A percentile compares a stretch with the other conserved stretches of the same genome.
phyloP scores from a whole-genome alignment of 1,140 invertebrate species.

The Colletes gigas region DNA sequence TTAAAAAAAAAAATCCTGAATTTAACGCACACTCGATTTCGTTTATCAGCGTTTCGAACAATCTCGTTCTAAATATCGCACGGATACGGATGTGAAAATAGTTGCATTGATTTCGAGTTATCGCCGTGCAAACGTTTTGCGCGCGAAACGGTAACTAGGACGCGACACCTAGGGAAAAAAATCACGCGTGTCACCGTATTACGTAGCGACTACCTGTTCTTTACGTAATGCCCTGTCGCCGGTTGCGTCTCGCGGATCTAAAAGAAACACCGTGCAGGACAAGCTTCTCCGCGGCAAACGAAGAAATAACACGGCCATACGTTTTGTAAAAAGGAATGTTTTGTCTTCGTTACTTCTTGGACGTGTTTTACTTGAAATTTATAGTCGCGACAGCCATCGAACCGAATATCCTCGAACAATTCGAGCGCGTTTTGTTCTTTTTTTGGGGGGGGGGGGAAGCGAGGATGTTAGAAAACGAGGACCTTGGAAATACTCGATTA shows the following conservation, averaged over 20 bases:
- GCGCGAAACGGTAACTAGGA: constrained; percentile 12
- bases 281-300: background rate
- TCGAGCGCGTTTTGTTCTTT: too few relatives aligned
- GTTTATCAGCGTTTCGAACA: too few relatives aligned
- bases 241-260: background rate
- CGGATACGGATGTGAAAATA: too few relatives aligned
- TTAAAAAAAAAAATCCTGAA: too few relatives aligned
- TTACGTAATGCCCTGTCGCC: constrained; percentile 29
- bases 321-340: background rate
- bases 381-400: background rate
- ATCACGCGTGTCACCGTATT: constrained; percentile 40
- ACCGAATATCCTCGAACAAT: background rate
- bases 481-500: too few relatives aligned
- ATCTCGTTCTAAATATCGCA: background rate
- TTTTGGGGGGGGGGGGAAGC: too few relatives aligned
- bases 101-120: background rate
- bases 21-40: too few relatives aligned
- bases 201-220: constrained; percentile 38
- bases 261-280: background rate
- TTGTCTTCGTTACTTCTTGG: background rate
- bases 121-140: constrained; percentile 13
- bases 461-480: too few relatives aligned
- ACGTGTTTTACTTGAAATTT: background rate
- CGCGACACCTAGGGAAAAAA: constrained; percentile 17
- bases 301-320: background rate